These are phyloP conservation scores for Sceloporus undulatus DNA, from an alignment of 2,113 vertebrate species.

Conservation along the genomic window DNA sequence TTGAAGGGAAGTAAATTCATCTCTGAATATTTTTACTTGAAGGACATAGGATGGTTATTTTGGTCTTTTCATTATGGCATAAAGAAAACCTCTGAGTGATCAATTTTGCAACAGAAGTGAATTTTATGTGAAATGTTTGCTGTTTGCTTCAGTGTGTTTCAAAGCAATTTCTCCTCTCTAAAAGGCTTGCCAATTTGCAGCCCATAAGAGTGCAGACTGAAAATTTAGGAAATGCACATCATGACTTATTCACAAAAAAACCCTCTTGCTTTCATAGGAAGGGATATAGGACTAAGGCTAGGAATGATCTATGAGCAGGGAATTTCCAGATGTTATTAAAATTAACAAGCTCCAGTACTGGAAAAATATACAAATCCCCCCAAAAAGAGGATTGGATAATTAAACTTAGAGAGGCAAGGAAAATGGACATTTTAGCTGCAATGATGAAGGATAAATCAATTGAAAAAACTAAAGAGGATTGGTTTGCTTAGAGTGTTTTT, in stretches of 20 bases:
- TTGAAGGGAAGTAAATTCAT: not conserved
- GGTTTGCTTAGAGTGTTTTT: no score
- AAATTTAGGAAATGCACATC: constrained; percentile 59
- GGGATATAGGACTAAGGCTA: constrained; percentile 36
- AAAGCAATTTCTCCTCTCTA: constrained; percentile 59
- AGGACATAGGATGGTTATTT: not conserved
- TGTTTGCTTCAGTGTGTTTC: constrained; percentile 47
- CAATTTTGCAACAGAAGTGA: constrained; percentile 56
- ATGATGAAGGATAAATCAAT: no score
- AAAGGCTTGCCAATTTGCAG: constrained; percentile 67
- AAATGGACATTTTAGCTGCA: no score
- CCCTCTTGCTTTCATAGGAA: constrained; percentile 60
- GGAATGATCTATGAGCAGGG: constrained; percentile 41
- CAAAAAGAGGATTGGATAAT: no score
- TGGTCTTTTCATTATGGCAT: constrained; percentile 41
- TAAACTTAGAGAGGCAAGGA: no score
- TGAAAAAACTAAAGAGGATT: no score
- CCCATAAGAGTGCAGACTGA: constrained; percentile 71
- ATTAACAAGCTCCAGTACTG: not conserved
- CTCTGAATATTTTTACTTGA: constrained; percentile 27
- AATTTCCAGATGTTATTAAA: not conserved
- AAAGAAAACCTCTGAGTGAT: constrained; percentile 45
- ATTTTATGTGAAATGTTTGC: constrained; percentile 57
- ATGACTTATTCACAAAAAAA: constrained; percentile 51
- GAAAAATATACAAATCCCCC: no score